Percentiles rank a stretch among this genome's conserved stretches.
phyloP scores from a whole-genome alignment of 2,888 invertebrate species.

The Hirtodrosophila histrioides region DNA sequence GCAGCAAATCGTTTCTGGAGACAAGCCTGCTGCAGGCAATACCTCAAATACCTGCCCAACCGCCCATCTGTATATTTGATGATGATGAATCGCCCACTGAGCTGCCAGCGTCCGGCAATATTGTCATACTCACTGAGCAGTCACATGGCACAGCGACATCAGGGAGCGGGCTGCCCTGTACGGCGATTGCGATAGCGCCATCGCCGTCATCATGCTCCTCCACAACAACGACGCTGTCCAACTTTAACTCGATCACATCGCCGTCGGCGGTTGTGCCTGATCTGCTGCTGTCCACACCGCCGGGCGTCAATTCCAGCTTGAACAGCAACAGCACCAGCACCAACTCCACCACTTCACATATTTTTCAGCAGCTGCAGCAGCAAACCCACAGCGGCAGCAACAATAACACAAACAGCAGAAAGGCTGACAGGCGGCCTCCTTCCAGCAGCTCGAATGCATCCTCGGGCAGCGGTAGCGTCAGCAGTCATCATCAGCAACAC shows the following conservation, averaged over 20 bases:
- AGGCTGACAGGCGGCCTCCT: slow-evolving; percentile 59
- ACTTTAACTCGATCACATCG: slow-evolving; percentile 84
- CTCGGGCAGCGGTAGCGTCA: slow-evolving; percentile 22
- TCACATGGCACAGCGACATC: slow-evolving; percentile 30
- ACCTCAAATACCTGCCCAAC: slow-evolving; percentile 83
- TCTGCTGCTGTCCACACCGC: slow-evolving; percentile 82
- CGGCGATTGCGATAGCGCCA: slow-evolving; percentile 62
- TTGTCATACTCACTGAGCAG: slow-evolving; percentile 74
- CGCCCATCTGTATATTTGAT: slow-evolving; percentile 84
- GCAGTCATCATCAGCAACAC: slow-evolving; percentile 51
- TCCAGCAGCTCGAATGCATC: slow-evolving; percentile 50
- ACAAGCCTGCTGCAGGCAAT: slow-evolving; percentile 83
- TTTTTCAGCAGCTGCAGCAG: slow-evolving; percentile 39
- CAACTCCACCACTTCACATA: slow-evolving; percentile 50
- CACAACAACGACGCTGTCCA: slow-evolving; percentile 80
- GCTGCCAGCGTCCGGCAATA: slow-evolving; percentile 62
- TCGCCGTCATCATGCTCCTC: slow-evolving; percentile 75
- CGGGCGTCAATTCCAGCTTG: slow-evolving; percentile 74
- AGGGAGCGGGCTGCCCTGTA: slow-evolving; percentile 50
- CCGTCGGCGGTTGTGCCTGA: slow-evolving; percentile 84
- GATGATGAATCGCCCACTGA: slow-evolving; percentile 83
- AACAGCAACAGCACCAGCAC: slow-evolving; percentile 52
- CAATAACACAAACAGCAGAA: slow-evolving; percentile 48
- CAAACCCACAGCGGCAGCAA: slow-evolving; percentile 50
- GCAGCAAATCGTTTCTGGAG: slow-evolving; percentile 78